Conservation (phyloP, 2,113 vertebrate species). For the Perca schrenkii region DNA sequence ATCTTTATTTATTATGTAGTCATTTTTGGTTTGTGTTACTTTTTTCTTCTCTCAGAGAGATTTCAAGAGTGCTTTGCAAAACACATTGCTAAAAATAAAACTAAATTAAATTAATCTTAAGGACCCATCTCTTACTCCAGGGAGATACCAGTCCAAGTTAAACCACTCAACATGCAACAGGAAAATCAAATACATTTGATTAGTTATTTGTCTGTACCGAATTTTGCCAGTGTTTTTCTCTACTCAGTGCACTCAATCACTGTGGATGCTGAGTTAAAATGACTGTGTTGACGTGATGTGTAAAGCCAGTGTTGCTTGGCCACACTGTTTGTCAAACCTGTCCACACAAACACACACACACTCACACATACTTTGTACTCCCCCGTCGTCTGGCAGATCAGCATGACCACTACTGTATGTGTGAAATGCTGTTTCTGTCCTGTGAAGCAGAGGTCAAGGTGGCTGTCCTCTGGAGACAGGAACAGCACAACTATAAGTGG, state of each 20-base stretch:
- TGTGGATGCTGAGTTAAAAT: not conserved
- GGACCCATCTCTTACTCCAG: not conserved
- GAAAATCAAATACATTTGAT: not conserved
- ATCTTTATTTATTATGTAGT: not conserved
- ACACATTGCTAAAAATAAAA: not conserved
- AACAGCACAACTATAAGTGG: not conserved
- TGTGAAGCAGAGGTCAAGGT: conserved; percentile 15
- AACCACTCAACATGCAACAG: too few relatives aligned
- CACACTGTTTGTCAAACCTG: not conserved
- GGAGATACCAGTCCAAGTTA: too few relatives aligned
- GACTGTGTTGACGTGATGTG: not conserved
- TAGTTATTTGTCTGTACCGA: not conserved
- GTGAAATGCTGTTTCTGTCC: conserved; percentile 41
- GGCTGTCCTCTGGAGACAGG: conserved; percentile 18
- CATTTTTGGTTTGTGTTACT: not conserved
- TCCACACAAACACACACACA: not conserved
- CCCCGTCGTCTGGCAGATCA: not conserved
- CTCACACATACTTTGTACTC: not conserved
- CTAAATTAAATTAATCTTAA: not conserved
- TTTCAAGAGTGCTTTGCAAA: not conserved
- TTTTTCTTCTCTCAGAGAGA: not conserved
- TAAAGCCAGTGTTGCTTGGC: not conserved
- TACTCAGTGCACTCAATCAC: not conserved
- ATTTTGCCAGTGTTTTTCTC: not conserved
- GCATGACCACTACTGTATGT: conserved; percentile 1